These are phyloP conservation scores for Taeniopygia guttata DNA, from an alignment of 2,797 vertebrate species.

Conservation along the genomic window DNA sequence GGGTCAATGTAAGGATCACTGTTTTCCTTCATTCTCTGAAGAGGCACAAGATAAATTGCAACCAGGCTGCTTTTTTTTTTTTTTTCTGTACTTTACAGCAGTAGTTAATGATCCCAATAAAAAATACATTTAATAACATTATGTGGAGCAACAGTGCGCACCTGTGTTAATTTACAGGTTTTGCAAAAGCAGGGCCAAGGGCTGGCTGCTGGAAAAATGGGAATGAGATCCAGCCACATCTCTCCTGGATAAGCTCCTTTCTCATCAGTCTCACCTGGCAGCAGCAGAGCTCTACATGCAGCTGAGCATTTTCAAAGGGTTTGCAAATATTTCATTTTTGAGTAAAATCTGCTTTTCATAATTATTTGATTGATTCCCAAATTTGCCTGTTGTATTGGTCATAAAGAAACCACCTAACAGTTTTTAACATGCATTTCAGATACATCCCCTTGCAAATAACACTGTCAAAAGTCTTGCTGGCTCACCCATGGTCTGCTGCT, in stretches of 20 bases:
- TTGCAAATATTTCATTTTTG: background rate
- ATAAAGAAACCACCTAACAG: background rate
- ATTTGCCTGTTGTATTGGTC: background rate
- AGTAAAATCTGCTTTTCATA: background rate
- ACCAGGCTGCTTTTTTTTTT: background rate
- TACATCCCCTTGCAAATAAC: background rate
- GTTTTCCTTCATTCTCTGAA: slow-evolving; percentile 3
- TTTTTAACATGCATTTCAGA: background rate
- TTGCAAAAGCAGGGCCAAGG: background rate
- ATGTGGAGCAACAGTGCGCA: background rate
- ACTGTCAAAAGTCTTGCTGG: background rate
- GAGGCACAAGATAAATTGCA: background rate
- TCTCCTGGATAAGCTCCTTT: background rate
- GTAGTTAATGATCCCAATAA: background rate
- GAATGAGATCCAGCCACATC: background rate
- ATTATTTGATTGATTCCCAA: background rate
- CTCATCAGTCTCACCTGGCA: background rate
- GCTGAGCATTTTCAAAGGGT: background rate
- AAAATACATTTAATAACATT: background rate
- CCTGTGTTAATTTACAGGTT: background rate
- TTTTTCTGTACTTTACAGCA: background rate
- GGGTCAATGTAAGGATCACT: background rate
- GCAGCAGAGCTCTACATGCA: background rate
- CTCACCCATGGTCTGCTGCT: background rate
- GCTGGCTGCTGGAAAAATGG: background rate